A percentile compares a stretch with the other conserved stretches of the same genome.
Evolutionary conservation across 1,140 invertebrate genomes (phyloP).

Genomic region (Nylanderia fulva): DNA sequence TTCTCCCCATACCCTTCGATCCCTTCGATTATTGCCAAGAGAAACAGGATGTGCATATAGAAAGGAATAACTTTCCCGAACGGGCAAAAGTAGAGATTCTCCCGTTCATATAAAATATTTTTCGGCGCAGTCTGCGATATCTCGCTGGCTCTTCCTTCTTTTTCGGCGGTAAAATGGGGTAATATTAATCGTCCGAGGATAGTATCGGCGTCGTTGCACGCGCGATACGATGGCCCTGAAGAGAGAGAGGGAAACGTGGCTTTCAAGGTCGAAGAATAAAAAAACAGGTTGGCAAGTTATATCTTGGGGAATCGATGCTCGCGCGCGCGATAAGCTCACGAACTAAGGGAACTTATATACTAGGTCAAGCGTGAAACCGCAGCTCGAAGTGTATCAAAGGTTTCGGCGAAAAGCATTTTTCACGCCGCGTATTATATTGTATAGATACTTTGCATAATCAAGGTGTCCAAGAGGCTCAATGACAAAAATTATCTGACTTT

Average conservation of each 20-base stretch:
- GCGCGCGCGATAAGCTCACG: conserved; percentile 8
- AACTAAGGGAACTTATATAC: conserved; percentile 41
- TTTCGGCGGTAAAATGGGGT: conserved; percentile 2
- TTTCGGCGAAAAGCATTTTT: conserved; percentile 32
- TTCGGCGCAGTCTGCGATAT: conserved; percentile 26
- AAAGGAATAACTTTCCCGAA: neutral
- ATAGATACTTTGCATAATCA: neutral
- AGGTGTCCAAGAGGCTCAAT: too few relatives aligned
- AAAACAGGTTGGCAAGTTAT: conserved; percentile 59
- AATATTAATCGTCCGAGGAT: conserved; percentile 43
- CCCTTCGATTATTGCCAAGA: neutral
- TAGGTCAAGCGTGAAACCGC: conserved; percentile 50
- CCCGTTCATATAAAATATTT: conserved; percentile 6
- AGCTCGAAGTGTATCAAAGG: conserved; percentile 1
- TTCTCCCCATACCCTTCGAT: neutral
- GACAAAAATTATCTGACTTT: too few relatives aligned
- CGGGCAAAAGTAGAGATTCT: neutral
- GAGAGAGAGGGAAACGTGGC: conserved; percentile 45
- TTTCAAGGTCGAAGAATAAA: conserved; percentile 52
- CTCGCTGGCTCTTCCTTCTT: conserved; percentile 10
- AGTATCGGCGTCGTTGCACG: conserved; percentile 16
- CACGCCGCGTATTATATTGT: neutral
- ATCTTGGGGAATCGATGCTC: conserved; percentile 48
- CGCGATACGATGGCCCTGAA: conserved; percentile 36
- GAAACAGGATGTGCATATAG: neutral